A percentile compares a stretch with the other conserved stretches of the same genome.
These are phyloP conservation scores for Amazona vittata DNA, from an alignment of 2,113 vertebrate genomes.

Conservation along the genomic window DNA sequence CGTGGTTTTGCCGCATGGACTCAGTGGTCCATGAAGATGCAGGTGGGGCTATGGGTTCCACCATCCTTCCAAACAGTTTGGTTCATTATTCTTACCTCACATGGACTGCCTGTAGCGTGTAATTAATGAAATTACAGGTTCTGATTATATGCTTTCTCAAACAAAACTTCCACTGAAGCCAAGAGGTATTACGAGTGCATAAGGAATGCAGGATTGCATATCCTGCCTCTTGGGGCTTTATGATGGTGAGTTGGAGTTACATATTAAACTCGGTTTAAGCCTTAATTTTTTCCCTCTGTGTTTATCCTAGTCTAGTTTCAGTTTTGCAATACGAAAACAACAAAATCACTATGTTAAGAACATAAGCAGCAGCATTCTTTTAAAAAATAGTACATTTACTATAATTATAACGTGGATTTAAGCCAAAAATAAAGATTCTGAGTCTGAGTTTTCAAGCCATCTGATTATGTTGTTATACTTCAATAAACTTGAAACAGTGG, in stretches of 20 bases:
- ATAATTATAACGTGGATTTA: conserved; percentile 34
- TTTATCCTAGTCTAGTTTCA: conserved; percentile 55
- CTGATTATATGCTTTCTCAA: conserved; percentile 56
- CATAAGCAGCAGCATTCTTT: conserved; percentile 29
- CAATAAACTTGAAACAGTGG: background rate
- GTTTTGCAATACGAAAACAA: conserved; percentile 61
- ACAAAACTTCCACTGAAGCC: conserved; percentile 58
- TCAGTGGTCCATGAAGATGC: background rate
- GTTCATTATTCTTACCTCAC: conserved; percentile 50
- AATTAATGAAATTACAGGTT: conserved; percentile 65
- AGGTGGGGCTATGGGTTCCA: background rate
- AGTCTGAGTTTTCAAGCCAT: background rate
- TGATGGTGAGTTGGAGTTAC: conserved; percentile 44
- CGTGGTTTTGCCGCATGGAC: background rate
- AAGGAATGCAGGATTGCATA: conserved; percentile 65
- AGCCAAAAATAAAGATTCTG: background rate
- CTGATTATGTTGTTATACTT: background rate
- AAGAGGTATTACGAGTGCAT: conserved; percentile 46
- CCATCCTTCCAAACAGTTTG: background rate
- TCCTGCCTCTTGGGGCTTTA: conserved; percentile 62
- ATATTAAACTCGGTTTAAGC: conserved; percentile 39
- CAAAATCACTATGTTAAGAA: conserved; percentile 37
- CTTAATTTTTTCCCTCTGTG: conserved; percentile 55
- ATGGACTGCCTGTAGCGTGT: conserved; percentile 24
- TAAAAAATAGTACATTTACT: conserved; percentile 16